Base-by-base conservation (phyloP, 1,140 invertebrate species). In the Drosophila varians region DNA sequence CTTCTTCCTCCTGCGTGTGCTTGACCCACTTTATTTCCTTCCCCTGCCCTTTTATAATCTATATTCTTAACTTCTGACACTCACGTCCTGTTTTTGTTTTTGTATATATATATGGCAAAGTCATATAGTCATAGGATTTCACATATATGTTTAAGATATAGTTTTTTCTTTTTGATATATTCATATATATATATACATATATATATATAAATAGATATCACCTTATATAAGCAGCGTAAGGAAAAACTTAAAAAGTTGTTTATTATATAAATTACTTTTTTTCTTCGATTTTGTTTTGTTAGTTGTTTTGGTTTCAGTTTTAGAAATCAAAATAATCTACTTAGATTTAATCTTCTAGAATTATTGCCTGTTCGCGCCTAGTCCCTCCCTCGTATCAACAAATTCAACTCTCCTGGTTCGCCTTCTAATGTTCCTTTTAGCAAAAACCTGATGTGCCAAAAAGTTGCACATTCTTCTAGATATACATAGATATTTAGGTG, bases 161-260 rank as follows among this genome's bases (percentile, higher is more conserved):
- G 38, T 42, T 57, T 68, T 54, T 71, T 56, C 25, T 51, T 78
- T 52, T 57, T 25, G 38, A 53, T 75, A 48, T 45, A 8, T 54
- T 62, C 12, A 77, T 76, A 65, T 49, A 75, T 47, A 55, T n/a
- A 62, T 54, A 71, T 69, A 71, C 40, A 71, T 64, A 60, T 61
- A 66, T 77, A 54, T 77, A 77, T 77, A 75, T 80, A 79, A 80
- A 80, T 84, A 84, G 75, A 84, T 84, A 84, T 84, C 80, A 84
- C 80, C 72, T 84, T 83, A 84, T 86, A 84, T 76, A 80, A 79
- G 80, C 82, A 87, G 77, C 77, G 73, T 87, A 86, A 87, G 77
- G 72, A 84, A 87, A 86, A 86, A 80, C 76, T 66, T 77, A 86
- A 87, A 80, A 72, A 80, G 53, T 74, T 83, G 53, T 55, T 57